Conservation (phyloP, 2,113 vertebrate genomes). For the Pedetes capensis region DNA sequence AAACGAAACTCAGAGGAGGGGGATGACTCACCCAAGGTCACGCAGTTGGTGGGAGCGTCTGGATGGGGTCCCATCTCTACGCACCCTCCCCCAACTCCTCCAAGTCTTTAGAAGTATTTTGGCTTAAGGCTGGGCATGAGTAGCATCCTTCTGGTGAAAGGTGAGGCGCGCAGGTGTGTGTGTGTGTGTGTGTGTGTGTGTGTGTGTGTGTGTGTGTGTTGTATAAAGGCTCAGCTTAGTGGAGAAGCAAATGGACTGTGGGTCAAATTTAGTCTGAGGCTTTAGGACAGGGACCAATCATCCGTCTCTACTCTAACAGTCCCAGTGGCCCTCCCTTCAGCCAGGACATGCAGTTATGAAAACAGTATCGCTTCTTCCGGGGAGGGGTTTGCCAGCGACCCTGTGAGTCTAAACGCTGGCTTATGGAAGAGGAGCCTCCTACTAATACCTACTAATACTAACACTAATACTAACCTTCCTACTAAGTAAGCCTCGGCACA, state of each 20-base stretch:
- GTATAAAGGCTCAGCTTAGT: background rate
- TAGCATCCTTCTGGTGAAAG: background rate
- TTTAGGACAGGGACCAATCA: background rate
- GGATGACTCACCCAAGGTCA: conserved; percentile 38
- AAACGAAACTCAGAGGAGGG: background rate
- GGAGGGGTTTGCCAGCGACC: background rate
- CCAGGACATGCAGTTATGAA: background rate
- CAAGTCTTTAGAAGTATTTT: conserved; percentile 5
- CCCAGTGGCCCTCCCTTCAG: background rate
- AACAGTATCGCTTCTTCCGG: background rate
- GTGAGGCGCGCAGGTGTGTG: background rate
- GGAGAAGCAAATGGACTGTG: background rate
- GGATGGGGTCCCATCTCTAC: no score
- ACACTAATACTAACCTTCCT: no score
- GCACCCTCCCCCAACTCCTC: no score
- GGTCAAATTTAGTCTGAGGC: background rate
- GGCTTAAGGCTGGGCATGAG: background rate
- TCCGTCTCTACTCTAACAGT: background rate
- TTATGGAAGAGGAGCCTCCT: background rate
- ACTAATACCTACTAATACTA: no score
- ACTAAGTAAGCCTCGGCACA: background rate
- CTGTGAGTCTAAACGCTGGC: no score
- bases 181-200: background rate
- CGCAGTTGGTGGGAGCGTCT: background rate
- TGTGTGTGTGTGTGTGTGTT: background rate